These are phyloP conservation scores for Clarias gariepinus DNA, from an alignment of 2,113 vertebrate genomes.

Conservation along the genomic window DNA sequence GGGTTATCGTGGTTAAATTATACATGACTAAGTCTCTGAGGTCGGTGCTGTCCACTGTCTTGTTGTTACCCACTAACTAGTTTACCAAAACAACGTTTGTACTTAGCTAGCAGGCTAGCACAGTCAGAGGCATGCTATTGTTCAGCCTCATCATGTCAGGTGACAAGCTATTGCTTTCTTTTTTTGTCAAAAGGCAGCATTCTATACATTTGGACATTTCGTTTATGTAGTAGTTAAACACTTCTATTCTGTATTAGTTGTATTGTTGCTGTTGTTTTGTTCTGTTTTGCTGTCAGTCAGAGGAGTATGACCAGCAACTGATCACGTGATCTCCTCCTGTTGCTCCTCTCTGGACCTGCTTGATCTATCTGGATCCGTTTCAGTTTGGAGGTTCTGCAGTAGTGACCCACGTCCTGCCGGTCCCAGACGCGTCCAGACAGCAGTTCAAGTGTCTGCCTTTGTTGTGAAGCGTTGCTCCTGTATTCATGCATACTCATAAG, in stretches of 20 bases:
- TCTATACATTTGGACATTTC: neutral
- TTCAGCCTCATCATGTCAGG: neutral
- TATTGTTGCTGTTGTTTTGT: neutral
- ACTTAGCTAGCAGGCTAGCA: conserved; percentile 5
- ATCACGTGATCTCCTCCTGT: neutral
- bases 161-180: neutral
- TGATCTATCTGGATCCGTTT: neutral
- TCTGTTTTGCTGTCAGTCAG: neutral
- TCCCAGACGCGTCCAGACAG: neutral
- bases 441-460: neutral
- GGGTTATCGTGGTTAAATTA: neutral
- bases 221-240: too few relatives aligned
- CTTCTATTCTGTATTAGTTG: neutral
- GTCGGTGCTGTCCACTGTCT: neutral
- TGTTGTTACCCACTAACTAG: neutral
- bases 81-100: neutral
- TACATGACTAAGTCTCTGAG: neutral
- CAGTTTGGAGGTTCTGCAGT: neutral
- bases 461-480: neutral
- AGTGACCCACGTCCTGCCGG: neutral
- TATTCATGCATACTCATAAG: neutral
- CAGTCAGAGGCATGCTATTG: neutral
- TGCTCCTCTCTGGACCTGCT: neutral
- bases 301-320: neutral
- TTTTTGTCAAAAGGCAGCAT: too few relatives aligned